Base-by-base conservation (phyloP, 1,140 invertebrate species). In the Chymomyza costata region DNA sequence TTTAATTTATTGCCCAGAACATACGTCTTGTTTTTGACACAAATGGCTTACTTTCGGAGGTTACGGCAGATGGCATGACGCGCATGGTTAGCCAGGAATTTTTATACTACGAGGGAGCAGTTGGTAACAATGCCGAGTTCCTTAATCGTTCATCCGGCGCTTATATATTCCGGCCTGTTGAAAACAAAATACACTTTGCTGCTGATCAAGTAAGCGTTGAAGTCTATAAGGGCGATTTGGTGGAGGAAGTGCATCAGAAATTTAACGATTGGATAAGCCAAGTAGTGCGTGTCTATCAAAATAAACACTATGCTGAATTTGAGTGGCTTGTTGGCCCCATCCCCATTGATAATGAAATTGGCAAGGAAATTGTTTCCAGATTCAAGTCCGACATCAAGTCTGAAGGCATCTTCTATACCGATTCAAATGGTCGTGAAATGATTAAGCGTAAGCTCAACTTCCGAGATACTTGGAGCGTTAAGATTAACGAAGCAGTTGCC, bases 301-400 rank as follows among this genome's bases (percentile, higher is more conserved):
- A 85, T 8, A 88, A 90, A 34, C 88, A 90, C 52, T 87, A 89
- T 45, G 87, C 95, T 0, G 96, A 99, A 86, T 91, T 98, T 34
- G 92, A 98, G 74, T 99, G 95, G 95, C 87, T 97, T 2, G 89
- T 99, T 62, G 97, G 97, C 38, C 96, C 97, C 0, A 95, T 99
- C 61, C 95, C 96, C n/a, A 88, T 95, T 17, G 86, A 73, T 1
- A 93, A 96, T 80, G 78, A 86, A 0, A 73, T 90, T 35, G 95
- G 95, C 0, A 96, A 95, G 85, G 97, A 99, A 86, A 87, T 97
- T 0, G 88, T 98, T 2, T 90, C 90, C 0, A 88, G 89, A 30
- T 97, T 93, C 39, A 86, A 86, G 5, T 91, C 91, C 1, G 87
- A 91, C 37, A 81, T 96, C 16, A 59, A 88, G 0, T 91, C 91